phyloP scores from a whole-genome alignment of 2,113 vertebrate species.

The Pelusios castaneus region DNA sequence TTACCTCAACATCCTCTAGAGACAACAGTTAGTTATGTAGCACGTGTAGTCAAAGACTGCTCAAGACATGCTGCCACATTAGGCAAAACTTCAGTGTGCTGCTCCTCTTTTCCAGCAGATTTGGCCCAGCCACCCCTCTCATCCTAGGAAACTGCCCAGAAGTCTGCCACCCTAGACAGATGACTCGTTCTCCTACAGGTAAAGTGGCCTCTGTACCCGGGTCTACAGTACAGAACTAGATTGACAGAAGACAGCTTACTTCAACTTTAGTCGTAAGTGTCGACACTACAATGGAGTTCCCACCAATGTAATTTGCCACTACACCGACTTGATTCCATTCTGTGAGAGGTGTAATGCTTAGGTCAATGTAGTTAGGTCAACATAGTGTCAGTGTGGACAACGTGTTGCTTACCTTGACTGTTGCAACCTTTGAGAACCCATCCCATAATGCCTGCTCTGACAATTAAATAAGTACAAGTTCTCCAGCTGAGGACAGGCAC shows the following conservation, averaged over 20 bases:
- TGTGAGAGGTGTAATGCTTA: not conserved
- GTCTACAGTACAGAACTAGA: not conserved
- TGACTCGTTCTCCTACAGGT: not conserved
- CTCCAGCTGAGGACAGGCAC: not conserved
- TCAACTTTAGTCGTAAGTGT: not conserved
- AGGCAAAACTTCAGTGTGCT: not conserved
- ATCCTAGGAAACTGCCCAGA: too few species aligned
- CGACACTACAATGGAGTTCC: not conserved
- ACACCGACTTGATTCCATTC: too few species aligned
- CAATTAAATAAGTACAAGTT: not conserved
- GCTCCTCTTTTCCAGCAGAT: not conserved
- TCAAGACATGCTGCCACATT: not conserved
- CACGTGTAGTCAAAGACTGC: not conserved
- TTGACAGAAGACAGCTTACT: not conserved
- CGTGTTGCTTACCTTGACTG: rapidly evolving
- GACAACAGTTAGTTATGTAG: not conserved
- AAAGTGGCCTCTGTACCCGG: not conserved
- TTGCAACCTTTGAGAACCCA: not conserved
- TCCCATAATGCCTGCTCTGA: not conserved
- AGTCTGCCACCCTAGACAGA: not conserved
- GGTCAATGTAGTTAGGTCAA: not conserved
- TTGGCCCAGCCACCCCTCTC: too few species aligned
- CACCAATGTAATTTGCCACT: not conserved
- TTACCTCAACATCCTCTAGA: not conserved
- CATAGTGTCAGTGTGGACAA: not conserved